Base-by-base conservation (phyloP, 2,113 vertebrate genomes). In the Chlamydotis undulata region DNA sequence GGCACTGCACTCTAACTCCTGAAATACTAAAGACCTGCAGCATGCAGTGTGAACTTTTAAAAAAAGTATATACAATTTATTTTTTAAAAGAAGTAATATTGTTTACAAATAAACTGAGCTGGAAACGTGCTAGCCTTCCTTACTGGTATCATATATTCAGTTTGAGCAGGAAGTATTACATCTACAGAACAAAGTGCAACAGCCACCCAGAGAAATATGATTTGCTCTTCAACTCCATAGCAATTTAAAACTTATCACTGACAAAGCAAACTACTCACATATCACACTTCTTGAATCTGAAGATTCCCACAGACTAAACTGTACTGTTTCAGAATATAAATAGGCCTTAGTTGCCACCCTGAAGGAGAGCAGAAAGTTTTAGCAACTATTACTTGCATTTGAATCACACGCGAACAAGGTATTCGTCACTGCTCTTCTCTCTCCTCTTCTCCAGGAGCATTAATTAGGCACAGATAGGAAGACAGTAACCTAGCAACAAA, bases 401-500 rank as follows among this genome's bases (percentile, higher is more conserved):
- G 26, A 93, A 92, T 85, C 49, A 69, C 49, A 80, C 17, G 10
- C 2, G 74, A 87, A 65, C 25, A 74, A 80, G 33, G 41, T 45
- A 43, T 60, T 95, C 37, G 37, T 37, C 56, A 15, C 76, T 14
- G 14, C 65, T 90, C 63, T 73, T 45, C 63, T 35, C 37, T 41
- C 17, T 5, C 41, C 16, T 63, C n/a, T 70, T 41, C 37, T 88
- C 56, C 63, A 78, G 76, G 39, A 71, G n/a, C 75, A 60, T 80
- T 92, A 87, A 91, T 80, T 70, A 74, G 56, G 43, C 70, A 71
- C 52, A 74, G 56, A 41, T 25, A 94, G 60, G 17, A 81, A 94
- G 19, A 63, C 57, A 57, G 77, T 68, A 91, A 87, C 87, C 59
- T 73, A 85, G 91, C 91, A 96, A 96, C 94, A 92, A 92, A 50